phyloP scores from a whole-genome alignment of 2,113 vertebrate species.

The Murina feae region DNA sequence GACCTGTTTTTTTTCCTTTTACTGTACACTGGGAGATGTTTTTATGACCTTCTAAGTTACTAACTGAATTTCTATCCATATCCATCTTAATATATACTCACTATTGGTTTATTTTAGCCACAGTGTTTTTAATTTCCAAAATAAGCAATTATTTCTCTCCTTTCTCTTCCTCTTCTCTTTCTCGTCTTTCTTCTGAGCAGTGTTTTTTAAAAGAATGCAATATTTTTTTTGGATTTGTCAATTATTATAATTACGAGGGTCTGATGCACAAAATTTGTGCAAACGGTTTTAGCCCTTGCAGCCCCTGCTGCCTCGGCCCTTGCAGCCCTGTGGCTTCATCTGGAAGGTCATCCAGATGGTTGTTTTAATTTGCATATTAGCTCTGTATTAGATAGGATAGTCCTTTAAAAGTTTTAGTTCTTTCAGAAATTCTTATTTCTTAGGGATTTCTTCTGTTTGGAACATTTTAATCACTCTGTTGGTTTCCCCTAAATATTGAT shows the following conservation, averaged over 20 bases:
- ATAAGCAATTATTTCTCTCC: neutral
- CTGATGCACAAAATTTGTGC: too few relatives aligned
- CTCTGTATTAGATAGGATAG: neutral
- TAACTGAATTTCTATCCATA: neutral
- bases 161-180: neutral
- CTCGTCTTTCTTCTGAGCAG: neutral
- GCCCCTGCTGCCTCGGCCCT: too few relatives aligned
- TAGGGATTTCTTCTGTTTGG: neutral
- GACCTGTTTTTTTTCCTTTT: neutral
- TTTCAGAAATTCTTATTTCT: conserved; percentile 19
- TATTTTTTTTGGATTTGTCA: neutral
- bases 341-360: too few relatives aligned
- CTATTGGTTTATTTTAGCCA: neutral
- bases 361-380: too few relatives aligned
- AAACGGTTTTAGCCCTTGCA: too few relatives aligned
- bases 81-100: neutral
- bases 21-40: neutral
- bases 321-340: too few relatives aligned
- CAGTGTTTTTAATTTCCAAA: neutral
- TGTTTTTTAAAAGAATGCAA: neutral
- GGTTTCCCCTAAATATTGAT: neutral
- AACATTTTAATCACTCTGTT: neutral
- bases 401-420: neutral
- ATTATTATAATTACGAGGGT: neutral
- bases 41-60: neutral